Base-by-base conservation (phyloP, 2,888 invertebrate genomes). In the Tupiocoris notatus region DNA sequence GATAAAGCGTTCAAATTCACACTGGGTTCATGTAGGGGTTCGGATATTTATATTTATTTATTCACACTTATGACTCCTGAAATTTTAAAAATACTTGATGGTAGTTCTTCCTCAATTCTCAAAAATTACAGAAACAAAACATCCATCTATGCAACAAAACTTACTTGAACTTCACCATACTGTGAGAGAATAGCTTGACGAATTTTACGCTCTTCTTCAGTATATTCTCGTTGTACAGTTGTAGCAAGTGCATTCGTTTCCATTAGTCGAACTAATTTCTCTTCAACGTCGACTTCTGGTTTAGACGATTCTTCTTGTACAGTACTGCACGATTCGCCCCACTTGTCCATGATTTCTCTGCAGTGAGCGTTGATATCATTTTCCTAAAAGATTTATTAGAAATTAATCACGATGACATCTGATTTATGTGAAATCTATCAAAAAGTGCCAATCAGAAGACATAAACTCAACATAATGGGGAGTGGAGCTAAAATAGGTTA, bases 121-220 rank as follows among this genome's bases (percentile, higher is more conserved):
- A 39, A 39, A 7, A 39, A 39, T 7, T 39, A 12, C 39, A 12
- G 39, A 39, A 12, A 39, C 39, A 39, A 39, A 39, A 7, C 3
- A 39, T 39, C 39, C 39, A 7, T 7, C 12, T 39, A 39, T 3
- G 39, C 12, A 39, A 12, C 39, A 12, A 39, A 1, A 63, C 25
- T 21, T 57, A 54, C 74, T 17, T 70, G 61, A 81, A 86, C 84
- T 83, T 92, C 91, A 82, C 93, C 92, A 81, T 96, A 96, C 82
- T 96, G 95, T 0, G 94, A 91, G 77, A 96, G 85, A 82, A 96
- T 95, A 66, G 94, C 93, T 83, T 94, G 92, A 39, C 93, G 89
- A 78, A 94, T 91, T 82, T 91, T 90, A 80, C 89, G 89, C 81
- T 95, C 94, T 81, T 95, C 95, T 61, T 90, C 92, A 0, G 93